Conservation (phyloP, 2,113 vertebrate genomes). For the Labeo rohita region DNA sequence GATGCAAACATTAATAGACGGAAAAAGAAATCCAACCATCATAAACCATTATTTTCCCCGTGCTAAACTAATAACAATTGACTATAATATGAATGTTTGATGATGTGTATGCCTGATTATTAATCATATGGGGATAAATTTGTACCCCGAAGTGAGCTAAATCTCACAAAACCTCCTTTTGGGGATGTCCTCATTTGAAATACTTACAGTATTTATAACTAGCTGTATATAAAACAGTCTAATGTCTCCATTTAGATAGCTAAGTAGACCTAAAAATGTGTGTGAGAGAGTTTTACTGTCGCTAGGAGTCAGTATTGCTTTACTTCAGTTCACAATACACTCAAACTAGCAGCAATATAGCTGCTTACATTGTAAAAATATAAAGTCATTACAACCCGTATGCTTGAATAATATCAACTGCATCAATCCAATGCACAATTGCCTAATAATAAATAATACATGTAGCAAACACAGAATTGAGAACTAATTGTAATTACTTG, state of each 20-base stretch:
- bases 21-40: too few species aligned
- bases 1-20: too few species aligned
- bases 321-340: neutral
- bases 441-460: neutral
- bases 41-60: too few species aligned
- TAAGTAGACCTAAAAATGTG: neutral
- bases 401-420: too few species aligned
- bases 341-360: neutral
- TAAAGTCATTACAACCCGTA: neutral
- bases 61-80: neutral
- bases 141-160: neutral
- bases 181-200: neutral
- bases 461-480: neutral
- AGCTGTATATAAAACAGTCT: neutral
- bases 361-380: neutral
- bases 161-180: neutral
- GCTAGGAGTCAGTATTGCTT: constrained; percentile 9
- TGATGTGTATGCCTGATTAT: neutral
- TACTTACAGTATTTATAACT: neutral
- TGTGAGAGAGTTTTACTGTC: neutral
- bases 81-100: neutral
- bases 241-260: neutral
- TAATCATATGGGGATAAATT: neutral
- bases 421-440: neutral
- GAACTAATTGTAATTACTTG: neutral